Evolutionary conservation across 2,888 invertebrate genomes (phyloP), one percentile per base, ranked within the genome.

Genomic region (Harpagoxenus sublaevis): DNA sequence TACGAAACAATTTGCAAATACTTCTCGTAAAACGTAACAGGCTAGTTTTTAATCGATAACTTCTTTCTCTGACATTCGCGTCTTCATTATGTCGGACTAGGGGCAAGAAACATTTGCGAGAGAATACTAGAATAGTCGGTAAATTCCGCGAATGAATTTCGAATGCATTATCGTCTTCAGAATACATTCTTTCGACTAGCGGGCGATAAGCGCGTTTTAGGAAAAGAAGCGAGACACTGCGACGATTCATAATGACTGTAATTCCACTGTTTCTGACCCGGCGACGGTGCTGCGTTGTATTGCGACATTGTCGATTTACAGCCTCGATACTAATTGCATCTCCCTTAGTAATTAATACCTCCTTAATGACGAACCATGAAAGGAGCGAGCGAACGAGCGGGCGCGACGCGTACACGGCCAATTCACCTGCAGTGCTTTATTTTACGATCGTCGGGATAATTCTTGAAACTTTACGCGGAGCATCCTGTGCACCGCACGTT

Each of bases 301-400:
- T 55, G 66, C 83, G 60, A 66, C 77, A 84, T 84, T 84, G 60
- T 82, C 53, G 77, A 73, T 70, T 87, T 86, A 84, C 70, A 39
- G 48, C 71, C 66, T 23, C 57, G 63, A 65, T 81, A 55, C 66
- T 74, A 82, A 87, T 87, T 79, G 78, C 73, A 8, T 70, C 48
- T 53, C 42, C 60, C 23, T 73, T 39, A 48, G 42, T 65, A 68
- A 85, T 85, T 75, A 85, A 81, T 85, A 68, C 23, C 63, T 48
- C 12, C 39, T 63, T 83, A 84, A 85, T 71, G 75, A 45, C 62
- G 39, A 39, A 65, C 48, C 63, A 62, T 23, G 68, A 83, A 63
- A 60, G 62, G 65, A 65, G 73, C 53, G 48, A 65, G 23, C 28
- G 31, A 45, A 35, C 35, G 35, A 35, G 35, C 35, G 35, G 6